Evolutionary conservation across 2,888 invertebrate species (phyloP).

Genomic region (Pyrrhosoma nymphula): DNA sequence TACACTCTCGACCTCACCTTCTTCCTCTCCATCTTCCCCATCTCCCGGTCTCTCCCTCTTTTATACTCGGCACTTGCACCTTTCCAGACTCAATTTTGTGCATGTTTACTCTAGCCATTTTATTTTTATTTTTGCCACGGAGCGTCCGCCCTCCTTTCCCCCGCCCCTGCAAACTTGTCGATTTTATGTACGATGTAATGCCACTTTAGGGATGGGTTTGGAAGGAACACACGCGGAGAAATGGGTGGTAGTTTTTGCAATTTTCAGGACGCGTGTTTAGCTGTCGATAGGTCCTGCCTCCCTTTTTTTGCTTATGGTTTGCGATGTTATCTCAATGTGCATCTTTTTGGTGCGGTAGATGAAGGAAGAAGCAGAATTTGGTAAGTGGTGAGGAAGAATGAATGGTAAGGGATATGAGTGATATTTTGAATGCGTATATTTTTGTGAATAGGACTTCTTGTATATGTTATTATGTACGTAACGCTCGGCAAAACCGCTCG

Average conservation of each 20-base stretch:
- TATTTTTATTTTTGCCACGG: not conserved
- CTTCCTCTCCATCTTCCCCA: not conserved
- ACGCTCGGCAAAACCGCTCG: no score
- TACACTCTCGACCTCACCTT: not conserved
- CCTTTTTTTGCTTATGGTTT: not conserved
- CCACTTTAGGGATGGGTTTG: not conserved
- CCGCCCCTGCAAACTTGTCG: not conserved
- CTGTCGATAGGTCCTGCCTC: constrained; percentile 43
- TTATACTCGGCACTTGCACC: constrained; percentile 28
- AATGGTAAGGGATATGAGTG: not conserved
- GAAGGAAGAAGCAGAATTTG: not conserved
- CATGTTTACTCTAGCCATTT: not conserved
- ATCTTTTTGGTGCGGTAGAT: not conserved
- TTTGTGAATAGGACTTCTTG: not conserved
- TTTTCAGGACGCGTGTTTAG: constrained; percentile 37
- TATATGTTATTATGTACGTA: no score
- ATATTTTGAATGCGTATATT: not conserved
- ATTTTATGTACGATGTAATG: not conserved
- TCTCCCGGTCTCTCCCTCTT: not conserved
- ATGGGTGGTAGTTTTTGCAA: constrained; percentile 8
- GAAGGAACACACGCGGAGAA: not conserved
- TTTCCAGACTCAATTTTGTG: not conserved
- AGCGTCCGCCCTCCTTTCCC: not conserved
- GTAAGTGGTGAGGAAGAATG: not conserved
- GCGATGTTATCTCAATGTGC: not conserved